These are phyloP conservation scores for Epinotia demarniana DNA, from an alignment of 2,888 invertebrate species.

Conservation along the genomic window DNA sequence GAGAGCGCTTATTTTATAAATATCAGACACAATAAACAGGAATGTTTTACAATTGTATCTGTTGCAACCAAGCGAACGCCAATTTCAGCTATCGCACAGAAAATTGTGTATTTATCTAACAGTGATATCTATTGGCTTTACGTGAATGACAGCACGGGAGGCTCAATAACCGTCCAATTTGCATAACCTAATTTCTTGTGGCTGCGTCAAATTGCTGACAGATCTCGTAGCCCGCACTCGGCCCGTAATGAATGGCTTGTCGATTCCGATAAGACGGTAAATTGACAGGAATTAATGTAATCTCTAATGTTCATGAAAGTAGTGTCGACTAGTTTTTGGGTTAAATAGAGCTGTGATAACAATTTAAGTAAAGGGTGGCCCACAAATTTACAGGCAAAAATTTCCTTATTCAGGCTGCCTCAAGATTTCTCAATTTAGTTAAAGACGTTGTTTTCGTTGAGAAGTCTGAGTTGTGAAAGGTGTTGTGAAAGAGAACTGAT, in stretches of 20 bases:
- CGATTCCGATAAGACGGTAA: constrained; percentile 62
- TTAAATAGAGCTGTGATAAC: background rate
- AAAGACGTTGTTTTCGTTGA: too few species aligned
- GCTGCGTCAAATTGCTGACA: constrained; percentile 71
- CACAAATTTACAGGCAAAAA: background rate
- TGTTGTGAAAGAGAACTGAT: too few species aligned
- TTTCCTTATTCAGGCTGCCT: background rate
- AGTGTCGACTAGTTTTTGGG: background rate
- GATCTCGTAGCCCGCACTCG: constrained; percentile 60
- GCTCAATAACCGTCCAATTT: constrained; percentile 72
- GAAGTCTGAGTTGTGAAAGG: too few species aligned
- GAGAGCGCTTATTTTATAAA: constrained; percentile 3
- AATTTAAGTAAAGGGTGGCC: background rate
- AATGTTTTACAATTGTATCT: constrained; percentile 16
- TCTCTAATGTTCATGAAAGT: constrained; percentile 38
- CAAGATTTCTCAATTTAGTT: too few species aligned
- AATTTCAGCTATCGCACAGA: constrained; percentile 35
- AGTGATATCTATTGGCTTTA: constrained; percentile 62
- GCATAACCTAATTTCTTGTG: constrained; percentile 74
- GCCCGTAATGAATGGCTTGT: constrained; percentile 65
- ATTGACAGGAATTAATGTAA: constrained; percentile 62
- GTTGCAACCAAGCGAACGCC: constrained; percentile 26
- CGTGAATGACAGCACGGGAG: constrained; percentile 61
- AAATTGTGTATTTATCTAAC: constrained; percentile 54
- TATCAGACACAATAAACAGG: background rate